phyloP scores from a whole-genome alignment of 1,140 invertebrate species.

The Sweltsa coloradensis region DNA sequence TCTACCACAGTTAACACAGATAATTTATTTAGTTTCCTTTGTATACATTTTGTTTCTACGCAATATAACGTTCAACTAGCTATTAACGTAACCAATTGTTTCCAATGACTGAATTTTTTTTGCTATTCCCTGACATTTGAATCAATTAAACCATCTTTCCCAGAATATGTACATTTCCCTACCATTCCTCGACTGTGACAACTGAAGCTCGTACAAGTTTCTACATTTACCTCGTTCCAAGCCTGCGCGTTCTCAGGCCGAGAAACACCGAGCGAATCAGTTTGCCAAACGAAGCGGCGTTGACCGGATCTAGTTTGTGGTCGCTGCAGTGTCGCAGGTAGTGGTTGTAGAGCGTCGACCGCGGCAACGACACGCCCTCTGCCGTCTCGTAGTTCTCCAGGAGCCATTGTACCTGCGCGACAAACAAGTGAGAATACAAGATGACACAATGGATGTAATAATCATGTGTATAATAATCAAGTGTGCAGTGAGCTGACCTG shows the following conservation, averaged over 20 bases:
- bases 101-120: neutral
- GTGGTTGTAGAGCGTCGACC: constrained; percentile 93
- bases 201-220: no score
- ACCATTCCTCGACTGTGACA: no score
- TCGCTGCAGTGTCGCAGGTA: constrained; percentile 91
- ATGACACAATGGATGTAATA: no score
- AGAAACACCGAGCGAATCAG: constrained; percentile 96
- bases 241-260: constrained; percentile 79
- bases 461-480: no score
- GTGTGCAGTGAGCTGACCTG: no score
- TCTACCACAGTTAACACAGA: no score
- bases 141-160: neutral
- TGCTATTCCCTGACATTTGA: neutral
- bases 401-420: constrained; percentile 83
- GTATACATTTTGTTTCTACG: no score
- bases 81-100: no score
- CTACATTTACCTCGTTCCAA: constrained; percentile 75
- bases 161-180: no score
- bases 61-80: no score
- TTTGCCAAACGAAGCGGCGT: constrained; percentile 98
- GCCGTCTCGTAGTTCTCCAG: constrained; percentile 97
- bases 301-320: constrained; percentile 92
- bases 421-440: no score
- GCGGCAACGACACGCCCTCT: constrained; percentile 90
- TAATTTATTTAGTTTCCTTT: no score